These are phyloP conservation scores for Cryptomyrus ogoouensis DNA, from an alignment of 2,113 vertebrate species.

Conservation along the genomic window DNA sequence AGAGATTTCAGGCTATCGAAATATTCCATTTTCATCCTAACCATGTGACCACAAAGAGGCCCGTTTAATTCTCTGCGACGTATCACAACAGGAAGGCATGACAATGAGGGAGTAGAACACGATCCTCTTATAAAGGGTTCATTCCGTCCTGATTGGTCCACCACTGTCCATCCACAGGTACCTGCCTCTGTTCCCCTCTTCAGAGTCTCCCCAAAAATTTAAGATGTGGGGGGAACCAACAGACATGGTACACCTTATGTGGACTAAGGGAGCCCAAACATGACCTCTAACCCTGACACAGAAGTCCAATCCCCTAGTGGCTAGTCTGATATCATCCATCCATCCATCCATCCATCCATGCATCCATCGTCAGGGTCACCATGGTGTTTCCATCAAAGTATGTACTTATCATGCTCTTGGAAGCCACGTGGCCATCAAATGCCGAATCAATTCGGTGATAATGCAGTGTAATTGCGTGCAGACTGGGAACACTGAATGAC, in stretches of 20 bases:
- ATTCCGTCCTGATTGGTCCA: background rate
- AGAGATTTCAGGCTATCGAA: background rate
- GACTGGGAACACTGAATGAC: slow-evolving; percentile 34
- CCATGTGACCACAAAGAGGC: background rate
- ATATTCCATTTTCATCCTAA: background rate
- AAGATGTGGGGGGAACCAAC: background rate
- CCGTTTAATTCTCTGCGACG: background rate
- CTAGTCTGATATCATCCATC: background rate
- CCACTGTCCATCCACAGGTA: background rate
- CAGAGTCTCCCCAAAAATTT: background rate
- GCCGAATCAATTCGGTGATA: slow-evolving; percentile 52
- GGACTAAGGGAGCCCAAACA: background rate
- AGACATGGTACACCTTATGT: background rate
- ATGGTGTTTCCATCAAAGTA: slow-evolving; percentile 21
- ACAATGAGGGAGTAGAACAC: background rate
- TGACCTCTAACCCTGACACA: background rate
- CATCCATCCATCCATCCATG: background rate
- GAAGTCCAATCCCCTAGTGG: background rate
- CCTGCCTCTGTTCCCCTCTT: background rate
- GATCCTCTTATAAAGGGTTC: background rate
- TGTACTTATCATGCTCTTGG: slow-evolving; percentile 40
- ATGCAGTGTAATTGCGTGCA: slow-evolving; percentile 52
- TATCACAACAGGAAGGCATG: background rate
- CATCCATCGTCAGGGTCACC: background rate
- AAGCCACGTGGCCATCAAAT: slow-evolving; percentile 49